Percentiles rank a stretch among this genome's conserved stretches.
These are phyloP conservation scores for Hapalemur alaotrensis DNA, from an alignment of 2,797 vertebrate species.

Conservation along the genomic window DNA sequence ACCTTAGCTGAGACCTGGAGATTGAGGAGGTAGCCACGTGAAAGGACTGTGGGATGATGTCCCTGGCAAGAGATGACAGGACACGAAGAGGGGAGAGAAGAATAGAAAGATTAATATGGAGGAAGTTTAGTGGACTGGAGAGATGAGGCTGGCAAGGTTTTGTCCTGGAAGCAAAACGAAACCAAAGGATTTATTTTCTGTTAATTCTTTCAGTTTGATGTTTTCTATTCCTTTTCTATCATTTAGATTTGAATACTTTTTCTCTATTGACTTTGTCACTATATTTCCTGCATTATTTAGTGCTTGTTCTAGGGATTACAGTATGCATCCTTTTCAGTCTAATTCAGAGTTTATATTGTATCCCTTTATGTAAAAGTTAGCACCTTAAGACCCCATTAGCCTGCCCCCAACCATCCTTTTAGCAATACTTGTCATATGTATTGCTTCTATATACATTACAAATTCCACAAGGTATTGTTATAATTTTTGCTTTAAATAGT, in stretches of 20 bases:
- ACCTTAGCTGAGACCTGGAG: neutral
- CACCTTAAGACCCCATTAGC: neutral
- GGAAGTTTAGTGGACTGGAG: neutral
- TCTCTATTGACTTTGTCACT: neutral
- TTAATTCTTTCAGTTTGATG: neutral
- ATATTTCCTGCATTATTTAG: neutral
- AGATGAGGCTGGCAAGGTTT: neutral
- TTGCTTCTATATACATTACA: neutral
- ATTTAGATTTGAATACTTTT: neutral
- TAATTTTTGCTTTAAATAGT: neutral
- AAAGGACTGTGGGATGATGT: neutral
- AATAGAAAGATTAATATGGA: neutral
- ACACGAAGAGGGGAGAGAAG: neutral
- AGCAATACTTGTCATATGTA: neutral
- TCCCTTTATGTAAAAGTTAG: neutral
- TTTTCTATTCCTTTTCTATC: neutral
- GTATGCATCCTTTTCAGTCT: neutral
- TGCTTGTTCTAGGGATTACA: neutral
- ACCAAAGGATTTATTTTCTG: neutral
- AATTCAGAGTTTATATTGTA: neutral
- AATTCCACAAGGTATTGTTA: neutral
- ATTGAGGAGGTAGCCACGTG: neutral
- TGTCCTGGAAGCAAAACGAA: neutral
- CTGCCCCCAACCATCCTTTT: neutral
- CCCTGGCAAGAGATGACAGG: neutral